A percentile compares a stretch with the other conserved stretches of the same genome.
phyloP scores from a whole-genome alignment of 2,113 vertebrate genomes.

The Paraplagusia blochii region DNA sequence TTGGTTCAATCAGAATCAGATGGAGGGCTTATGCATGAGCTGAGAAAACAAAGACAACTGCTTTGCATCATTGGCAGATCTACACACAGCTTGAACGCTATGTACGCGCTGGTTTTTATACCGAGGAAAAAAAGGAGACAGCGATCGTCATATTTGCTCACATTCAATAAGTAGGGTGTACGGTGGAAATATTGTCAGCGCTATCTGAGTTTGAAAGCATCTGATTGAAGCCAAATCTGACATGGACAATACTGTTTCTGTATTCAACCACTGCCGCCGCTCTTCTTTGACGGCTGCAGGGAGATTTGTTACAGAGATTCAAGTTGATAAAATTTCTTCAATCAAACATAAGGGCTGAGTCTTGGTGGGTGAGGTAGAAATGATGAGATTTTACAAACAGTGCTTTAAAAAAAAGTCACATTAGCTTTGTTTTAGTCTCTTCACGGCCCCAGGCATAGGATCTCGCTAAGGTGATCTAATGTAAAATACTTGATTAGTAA shows the following conservation, averaged over 20 bases:
- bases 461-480: too few relatives aligned
- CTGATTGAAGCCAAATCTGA: conserved; percentile 1
- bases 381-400: conserved; percentile 10
- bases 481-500: too few relatives aligned
- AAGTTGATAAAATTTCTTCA: not conserved
- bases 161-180: not conserved
- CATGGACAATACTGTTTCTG: not conserved
- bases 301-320: too few relatives aligned
- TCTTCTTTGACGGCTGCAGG: not conserved
- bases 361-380: conserved; percentile 5
- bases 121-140: conserved; percentile 3
- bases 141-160: conserved; percentile 9
- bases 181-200: not conserved
- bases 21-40: conserved; percentile 6
- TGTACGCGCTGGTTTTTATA: conserved; percentile 1
- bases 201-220: not conserved
- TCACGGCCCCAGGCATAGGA: not conserved
- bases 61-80: conserved; percentile 11
- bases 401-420: not conserved
- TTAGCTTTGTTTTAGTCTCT: too few relatives aligned
- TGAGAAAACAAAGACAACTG: conserved; percentile 7
- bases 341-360: not conserved
- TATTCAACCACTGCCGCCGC: conserved; percentile 2
- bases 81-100: not conserved
- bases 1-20: conserved; percentile 11